phyloP scores from a whole-genome alignment of 2,113 vertebrate species.

The Crotalus viridis region DNA sequence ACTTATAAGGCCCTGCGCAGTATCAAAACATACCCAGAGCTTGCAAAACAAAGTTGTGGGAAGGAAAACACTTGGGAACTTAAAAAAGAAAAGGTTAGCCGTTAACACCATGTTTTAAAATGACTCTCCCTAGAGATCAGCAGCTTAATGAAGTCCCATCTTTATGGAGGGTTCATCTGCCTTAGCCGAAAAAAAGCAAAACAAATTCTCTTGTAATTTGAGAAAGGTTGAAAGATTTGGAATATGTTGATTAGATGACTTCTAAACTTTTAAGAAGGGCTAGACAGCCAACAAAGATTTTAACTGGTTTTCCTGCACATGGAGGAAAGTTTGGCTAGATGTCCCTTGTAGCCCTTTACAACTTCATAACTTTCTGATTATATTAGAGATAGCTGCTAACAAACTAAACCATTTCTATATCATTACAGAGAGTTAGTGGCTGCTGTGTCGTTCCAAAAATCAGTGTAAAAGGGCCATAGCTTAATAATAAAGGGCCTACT shows the following conservation, averaged over 20 bases:
- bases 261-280: background rate
- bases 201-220: background rate
- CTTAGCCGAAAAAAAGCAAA: background rate
- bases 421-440: background rate
- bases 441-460: background rate
- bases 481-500: background rate
- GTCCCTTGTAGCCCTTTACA: background rate
- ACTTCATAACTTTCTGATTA: background rate
- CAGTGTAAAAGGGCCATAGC: background rate
- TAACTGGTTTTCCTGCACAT: background rate
- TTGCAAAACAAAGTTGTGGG: conserved; percentile 14
- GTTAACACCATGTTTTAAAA: rapidly evolving
- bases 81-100: rapidly evolving
- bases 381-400: background rate
- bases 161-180: background rate
- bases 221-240: background rate
- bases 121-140: background rate
- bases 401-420: background rate
- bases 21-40: background rate
- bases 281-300: background rate
- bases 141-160: background rate
- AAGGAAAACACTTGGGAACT: rapidly evolving
- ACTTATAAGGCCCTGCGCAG: conserved; percentile 71
- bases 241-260: background rate
- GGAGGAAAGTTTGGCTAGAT: background rate